phyloP scores from a whole-genome alignment of 1,140 invertebrate genomes.

The Orussus abietinus region DNA sequence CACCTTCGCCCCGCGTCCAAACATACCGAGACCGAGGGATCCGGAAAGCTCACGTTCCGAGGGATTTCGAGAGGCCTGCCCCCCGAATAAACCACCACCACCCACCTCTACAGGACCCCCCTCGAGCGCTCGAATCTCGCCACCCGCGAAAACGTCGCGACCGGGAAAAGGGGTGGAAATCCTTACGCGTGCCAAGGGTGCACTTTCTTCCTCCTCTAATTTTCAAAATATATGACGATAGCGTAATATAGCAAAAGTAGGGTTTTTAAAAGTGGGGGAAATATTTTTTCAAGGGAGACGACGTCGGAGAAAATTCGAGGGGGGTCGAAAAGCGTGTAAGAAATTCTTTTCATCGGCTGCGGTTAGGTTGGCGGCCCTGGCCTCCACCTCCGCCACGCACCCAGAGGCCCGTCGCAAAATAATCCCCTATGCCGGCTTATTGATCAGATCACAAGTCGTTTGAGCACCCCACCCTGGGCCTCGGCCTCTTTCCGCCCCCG shows the following conservation, averaged over 20 bases:
- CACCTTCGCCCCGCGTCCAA: constrained; percentile 21
- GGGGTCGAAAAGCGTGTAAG: constrained; percentile 2
- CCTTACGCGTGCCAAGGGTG: no score
- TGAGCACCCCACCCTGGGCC: constrained; percentile 39
- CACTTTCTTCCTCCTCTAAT: no score
- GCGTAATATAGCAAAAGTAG: no score
- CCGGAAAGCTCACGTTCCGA: constrained; percentile 14
- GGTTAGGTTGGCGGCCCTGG: not conserved
- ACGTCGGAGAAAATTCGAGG: no score
- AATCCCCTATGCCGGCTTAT: constrained; percentile 48
- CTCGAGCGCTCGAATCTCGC: no score
- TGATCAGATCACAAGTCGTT: constrained; percentile 49
- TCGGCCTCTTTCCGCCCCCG: constrained; percentile 17
- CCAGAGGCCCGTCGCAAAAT: constrained; percentile 32
- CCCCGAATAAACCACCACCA: no score
- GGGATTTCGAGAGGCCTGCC: constrained; percentile 18
- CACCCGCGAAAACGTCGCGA: no score
- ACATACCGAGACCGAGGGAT: constrained; percentile 24
- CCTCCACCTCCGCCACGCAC: constrained; percentile 1
- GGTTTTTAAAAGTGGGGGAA: no score
- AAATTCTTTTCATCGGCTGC: not conserved
- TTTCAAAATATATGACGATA: no score
- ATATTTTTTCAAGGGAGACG: no score
- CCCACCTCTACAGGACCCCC: no score
- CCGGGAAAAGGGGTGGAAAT: no score